Evolutionary conservation across 2,797 vertebrate genomes (phyloP).

Genomic region (Podarcis siculus): DNA sequence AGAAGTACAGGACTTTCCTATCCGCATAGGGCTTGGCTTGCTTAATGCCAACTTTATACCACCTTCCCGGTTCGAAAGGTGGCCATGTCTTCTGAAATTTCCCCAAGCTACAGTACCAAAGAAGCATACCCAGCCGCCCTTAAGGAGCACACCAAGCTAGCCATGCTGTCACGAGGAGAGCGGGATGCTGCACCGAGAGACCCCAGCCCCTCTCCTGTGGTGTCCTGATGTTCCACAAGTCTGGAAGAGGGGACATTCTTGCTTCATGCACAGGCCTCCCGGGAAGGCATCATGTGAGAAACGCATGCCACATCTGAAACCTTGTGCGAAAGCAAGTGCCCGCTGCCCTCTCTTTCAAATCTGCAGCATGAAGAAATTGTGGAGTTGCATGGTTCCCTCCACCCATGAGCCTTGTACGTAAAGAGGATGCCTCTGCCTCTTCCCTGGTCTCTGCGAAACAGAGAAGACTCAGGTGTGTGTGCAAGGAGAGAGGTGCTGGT

Average conservation of each 20-base stretch:
- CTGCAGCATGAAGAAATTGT: background rate
- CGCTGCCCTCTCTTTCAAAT: background rate
- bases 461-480: rapidly evolving
- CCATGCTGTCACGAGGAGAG: background rate
- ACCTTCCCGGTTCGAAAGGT: background rate
- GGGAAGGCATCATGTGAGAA: background rate
- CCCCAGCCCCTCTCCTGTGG: background rate
- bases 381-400: background rate
- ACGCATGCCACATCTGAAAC: background rate
- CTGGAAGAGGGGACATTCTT: too few relatives aligned
- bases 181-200: background rate
- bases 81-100: background rate
- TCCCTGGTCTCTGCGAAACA: too few relatives aligned
- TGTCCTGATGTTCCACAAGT: background rate
- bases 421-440: background rate
- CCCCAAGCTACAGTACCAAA: background rate
- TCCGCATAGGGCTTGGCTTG: background rate
- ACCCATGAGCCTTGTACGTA: background rate
- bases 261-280: background rate
- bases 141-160: background rate
- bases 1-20: too few relatives aligned
- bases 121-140: background rate
- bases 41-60: too few relatives aligned
- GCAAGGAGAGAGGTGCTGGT: too few relatives aligned
- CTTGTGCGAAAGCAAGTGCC: background rate